phyloP scores from a whole-genome alignment of 2,797 vertebrate genomes.

The Hapalemur alaotrensis region DNA sequence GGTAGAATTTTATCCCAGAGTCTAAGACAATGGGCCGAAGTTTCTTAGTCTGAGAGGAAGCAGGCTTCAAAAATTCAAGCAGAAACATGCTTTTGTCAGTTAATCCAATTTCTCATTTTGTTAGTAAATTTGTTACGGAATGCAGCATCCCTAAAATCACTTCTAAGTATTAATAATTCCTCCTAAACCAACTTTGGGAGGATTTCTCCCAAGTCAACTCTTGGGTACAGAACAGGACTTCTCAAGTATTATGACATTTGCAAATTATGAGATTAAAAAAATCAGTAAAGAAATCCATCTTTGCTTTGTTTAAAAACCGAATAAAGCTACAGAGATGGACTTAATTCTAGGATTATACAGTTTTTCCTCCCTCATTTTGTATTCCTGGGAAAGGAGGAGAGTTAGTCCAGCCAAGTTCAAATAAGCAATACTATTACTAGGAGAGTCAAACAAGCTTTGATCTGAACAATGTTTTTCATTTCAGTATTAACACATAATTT shows the following conservation, averaged over 20 bases:
- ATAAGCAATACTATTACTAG: neutral
- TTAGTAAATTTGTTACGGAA: neutral
- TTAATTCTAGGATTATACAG: neutral
- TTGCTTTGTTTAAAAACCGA: neutral
- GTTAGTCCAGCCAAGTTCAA: neutral
- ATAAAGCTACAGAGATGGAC: neutral
- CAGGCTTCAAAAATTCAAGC: slow-evolving; percentile 57
- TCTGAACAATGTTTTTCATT: neutral
- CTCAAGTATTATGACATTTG: neutral
- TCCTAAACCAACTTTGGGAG: neutral
- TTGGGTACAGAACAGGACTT: neutral
- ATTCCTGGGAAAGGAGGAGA: neutral
- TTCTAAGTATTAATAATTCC: neutral
- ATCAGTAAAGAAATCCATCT: neutral
- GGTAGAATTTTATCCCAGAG: slow-evolving; percentile 42
- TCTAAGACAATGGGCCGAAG: slow-evolving; percentile 49
- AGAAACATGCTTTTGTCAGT: slow-evolving; percentile 48
- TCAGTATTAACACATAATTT: neutral
- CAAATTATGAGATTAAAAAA: neutral
- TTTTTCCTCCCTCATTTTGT: neutral
- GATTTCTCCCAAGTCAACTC: neutral
- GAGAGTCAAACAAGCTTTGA: neutral
- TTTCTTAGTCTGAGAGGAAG: slow-evolving; percentile 60
- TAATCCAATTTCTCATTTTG: slow-evolving; percentile 8
- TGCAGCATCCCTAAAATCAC: neutral